These are phyloP conservation scores for Amphiprion ocellaris DNA, from an alignment of 2,113 vertebrate species.

Conservation along the genomic window DNA sequence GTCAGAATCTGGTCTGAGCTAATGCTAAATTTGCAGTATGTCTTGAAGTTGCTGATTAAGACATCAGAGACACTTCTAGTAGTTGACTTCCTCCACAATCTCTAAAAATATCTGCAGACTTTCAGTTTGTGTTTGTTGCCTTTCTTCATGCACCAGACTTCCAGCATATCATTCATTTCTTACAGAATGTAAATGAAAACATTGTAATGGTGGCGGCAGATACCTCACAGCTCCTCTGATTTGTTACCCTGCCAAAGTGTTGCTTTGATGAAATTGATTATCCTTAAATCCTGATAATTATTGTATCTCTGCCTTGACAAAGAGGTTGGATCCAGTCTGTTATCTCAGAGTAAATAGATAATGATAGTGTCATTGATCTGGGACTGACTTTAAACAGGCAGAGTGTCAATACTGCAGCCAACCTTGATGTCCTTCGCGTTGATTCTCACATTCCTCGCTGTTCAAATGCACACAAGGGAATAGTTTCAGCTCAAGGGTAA, in stretches of 20 bases:
- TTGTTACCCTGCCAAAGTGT: background rate
- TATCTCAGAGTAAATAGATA: conserved; percentile 61
- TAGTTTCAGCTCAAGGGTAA: conserved; percentile 52
- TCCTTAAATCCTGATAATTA: conserved; percentile 5
- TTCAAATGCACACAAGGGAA: conserved; percentile 62
- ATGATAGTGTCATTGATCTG: conserved; percentile 56
- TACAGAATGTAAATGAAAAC: background rate
- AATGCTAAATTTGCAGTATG: no score
- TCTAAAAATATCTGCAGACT: background rate
- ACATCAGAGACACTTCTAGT: background rate
- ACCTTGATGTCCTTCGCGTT: conserved; percentile 32
- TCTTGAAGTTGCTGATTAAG: no score
- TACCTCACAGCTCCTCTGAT: conserved; percentile 13
- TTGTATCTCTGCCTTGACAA: conserved; percentile 5
- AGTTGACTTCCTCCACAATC: background rate
- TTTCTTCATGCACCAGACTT: background rate
- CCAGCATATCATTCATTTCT: background rate
- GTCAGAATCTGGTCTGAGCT: no score
- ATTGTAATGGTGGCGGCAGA: background rate
- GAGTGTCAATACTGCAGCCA: conserved; percentile 48
- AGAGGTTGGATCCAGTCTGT: conserved; percentile 24
- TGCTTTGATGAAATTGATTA: background rate
- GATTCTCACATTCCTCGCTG: conserved; percentile 63
- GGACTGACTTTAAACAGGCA: conserved; percentile 56
- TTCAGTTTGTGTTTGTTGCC: background rate